Conservation (phyloP, 1,140 invertebrate genomes). For the Neomicropteryx cornuta region DNA sequence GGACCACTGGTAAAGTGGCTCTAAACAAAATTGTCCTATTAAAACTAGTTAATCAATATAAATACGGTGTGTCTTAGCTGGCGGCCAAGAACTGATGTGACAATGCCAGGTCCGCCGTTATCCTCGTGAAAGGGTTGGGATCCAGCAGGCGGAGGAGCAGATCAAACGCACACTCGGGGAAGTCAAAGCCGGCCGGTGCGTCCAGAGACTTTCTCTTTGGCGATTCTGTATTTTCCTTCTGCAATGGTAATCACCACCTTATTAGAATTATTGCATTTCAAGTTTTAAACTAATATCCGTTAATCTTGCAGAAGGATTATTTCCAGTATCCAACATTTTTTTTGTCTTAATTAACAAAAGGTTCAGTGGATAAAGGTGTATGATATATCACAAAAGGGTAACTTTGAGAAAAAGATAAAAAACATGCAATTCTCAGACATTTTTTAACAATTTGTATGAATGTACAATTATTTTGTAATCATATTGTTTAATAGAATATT, state of each 20-base stretch:
- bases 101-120: constrained; percentile 63
- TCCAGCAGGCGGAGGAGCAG: constrained; percentile 63
- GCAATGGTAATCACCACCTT: neutral
- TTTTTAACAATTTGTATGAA: too few relatives aligned
- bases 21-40: too few relatives aligned
- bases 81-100: constrained; percentile 57
- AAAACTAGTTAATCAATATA: too few relatives aligned
- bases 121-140: constrained; percentile 59
- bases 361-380: constrained; percentile 5
- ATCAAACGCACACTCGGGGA: constrained; percentile 63
- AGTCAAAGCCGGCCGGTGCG: constrained; percentile 13
- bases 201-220: neutral
- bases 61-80: too few relatives aligned
- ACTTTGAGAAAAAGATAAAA: neutral
- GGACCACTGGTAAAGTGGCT: too few relatives aligned
- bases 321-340: neutral
- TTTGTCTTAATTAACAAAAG: neutral
- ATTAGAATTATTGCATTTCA: neutral
- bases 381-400: neutral
- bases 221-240: constrained; percentile 4
- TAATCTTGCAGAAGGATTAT: neutral
- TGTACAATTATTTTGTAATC: too few relatives aligned
- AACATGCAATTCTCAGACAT: too few relatives aligned
- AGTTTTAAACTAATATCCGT: constrained; percentile 1
- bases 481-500: too few relatives aligned